Conservation (phyloP, 2,113 vertebrate species). For the Cyrtonyx montezumae region DNA sequence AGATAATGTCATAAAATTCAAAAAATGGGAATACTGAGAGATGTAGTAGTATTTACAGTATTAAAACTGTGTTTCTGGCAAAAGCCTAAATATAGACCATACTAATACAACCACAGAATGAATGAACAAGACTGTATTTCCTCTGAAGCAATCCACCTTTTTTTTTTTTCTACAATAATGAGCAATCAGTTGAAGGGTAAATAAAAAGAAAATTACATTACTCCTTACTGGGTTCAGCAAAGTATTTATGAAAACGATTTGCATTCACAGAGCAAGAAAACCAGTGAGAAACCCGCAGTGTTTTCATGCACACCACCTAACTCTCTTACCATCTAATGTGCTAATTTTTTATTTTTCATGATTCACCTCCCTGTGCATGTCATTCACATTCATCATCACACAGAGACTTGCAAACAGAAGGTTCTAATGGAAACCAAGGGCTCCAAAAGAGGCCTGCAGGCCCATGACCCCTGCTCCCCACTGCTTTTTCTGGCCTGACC, state of each 20-base stretch:
- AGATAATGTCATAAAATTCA: conserved; percentile 11
- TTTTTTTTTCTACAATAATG: background rate
- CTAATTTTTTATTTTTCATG: background rate
- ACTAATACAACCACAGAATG: background rate
- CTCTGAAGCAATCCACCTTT: background rate
- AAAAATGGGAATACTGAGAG: background rate
- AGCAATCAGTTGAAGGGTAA: background rate
- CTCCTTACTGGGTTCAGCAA: background rate
- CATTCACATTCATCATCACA: background rate
- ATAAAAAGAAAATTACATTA: background rate
- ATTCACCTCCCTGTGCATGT: background rate
- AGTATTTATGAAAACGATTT: background rate
- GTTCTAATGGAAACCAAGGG: background rate
- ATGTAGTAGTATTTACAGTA: conserved; percentile 37
- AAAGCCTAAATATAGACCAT: conserved; percentile 1
- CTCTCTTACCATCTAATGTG: background rate
- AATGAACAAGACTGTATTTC: background rate
- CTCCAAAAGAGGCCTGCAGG: background rate
- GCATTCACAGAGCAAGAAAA: background rate
- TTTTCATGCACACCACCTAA: background rate
- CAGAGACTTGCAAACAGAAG: background rate
- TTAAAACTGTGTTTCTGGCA: conserved; percentile 19
- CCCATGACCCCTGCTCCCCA: background rate
- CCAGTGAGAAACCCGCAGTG: background rate
- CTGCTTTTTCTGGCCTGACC: background rate